Conservation (phyloP, 2,113 vertebrate genomes). For the Sebastes fasciatus region DNA sequence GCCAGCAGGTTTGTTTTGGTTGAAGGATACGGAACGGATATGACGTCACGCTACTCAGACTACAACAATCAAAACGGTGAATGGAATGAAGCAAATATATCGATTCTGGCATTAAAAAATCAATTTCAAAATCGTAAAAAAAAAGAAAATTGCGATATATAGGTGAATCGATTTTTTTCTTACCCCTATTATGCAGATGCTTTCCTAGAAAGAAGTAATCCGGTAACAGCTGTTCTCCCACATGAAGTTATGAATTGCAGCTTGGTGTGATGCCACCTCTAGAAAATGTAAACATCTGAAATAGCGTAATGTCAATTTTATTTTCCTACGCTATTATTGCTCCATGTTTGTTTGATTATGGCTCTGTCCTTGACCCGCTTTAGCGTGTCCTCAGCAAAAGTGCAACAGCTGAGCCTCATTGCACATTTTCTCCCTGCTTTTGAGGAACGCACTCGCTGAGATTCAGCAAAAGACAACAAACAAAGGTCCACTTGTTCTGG, state of each 20-base stretch:
- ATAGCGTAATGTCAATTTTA: conserved; percentile 23
- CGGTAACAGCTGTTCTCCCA: conserved; percentile 89
- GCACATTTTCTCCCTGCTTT: conserved; percentile 62
- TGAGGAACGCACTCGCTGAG: conserved; percentile 60
- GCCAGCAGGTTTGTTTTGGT: too few relatives aligned
- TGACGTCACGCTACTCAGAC: too few relatives aligned
- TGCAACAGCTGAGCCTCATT: conserved; percentile 52
- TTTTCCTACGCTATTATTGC: conserved; percentile 23
- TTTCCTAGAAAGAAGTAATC: conserved; percentile 90
- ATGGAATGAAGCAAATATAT: too few relatives aligned
- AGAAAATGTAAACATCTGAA: conserved; percentile 38
- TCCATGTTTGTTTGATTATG: conserved; percentile 32
- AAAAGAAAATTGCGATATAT: too few relatives aligned
- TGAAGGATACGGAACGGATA: too few relatives aligned
- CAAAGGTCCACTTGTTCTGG: conserved; percentile 84
- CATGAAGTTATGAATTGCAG: conserved; percentile 77
- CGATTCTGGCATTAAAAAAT: too few relatives aligned
- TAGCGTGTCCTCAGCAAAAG: conserved; percentile 38
- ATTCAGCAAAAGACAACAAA: conserved; percentile 77
- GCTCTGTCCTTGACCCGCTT: conserved; percentile 37
- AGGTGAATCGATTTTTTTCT: too few relatives aligned
- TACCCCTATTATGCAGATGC: conserved; percentile 87
- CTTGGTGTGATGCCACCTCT: conserved; percentile 30
- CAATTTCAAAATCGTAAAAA: too few relatives aligned
- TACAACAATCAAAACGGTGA: too few relatives aligned